A percentile compares a stretch with the other conserved stretches of the same genome.
Conservation (phyloP, 2,797 vertebrate species). For the Saxicola maurus region DNA sequence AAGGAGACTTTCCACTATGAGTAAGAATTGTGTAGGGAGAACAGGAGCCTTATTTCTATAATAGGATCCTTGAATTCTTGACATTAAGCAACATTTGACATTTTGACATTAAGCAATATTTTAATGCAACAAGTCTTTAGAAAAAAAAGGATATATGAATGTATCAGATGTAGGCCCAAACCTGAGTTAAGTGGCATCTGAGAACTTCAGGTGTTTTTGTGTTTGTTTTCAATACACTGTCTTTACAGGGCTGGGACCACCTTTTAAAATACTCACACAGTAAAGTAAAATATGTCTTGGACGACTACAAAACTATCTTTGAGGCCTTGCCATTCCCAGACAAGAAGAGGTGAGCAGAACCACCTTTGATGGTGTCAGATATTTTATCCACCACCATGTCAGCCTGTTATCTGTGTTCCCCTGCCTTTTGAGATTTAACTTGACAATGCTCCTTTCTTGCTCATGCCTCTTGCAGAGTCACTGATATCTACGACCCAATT, state of each 20-base stretch:
- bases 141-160: no score
- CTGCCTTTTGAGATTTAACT: not conserved
- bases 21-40: not conserved
- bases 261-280: not conserved
- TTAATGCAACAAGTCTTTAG: not conserved
- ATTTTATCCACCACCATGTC: not conserved
- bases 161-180: not conserved
- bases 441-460: not conserved
- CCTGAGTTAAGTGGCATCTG: not conserved
- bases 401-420: not conserved
- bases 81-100: not conserved
- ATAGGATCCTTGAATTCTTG: not conserved
- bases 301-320: slow-evolving; percentile 63
- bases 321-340: slow-evolving; percentile 69
- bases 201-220: not conserved
- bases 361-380: not conserved
- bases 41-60: not conserved
- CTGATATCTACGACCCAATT: slow-evolving; percentile 16
- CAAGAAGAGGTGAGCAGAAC: slow-evolving; percentile 74
- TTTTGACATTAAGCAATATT: not conserved
- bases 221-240: not conserved
- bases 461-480: slow-evolving; percentile 27
- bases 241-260: not conserved
- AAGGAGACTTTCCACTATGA: not conserved
- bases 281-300: not conserved